A percentile compares a stretch with the other conserved stretches of the same genome.
phyloP scores from a whole-genome alignment of 2,888 invertebrate genomes.

The Agriotes lineatus region DNA sequence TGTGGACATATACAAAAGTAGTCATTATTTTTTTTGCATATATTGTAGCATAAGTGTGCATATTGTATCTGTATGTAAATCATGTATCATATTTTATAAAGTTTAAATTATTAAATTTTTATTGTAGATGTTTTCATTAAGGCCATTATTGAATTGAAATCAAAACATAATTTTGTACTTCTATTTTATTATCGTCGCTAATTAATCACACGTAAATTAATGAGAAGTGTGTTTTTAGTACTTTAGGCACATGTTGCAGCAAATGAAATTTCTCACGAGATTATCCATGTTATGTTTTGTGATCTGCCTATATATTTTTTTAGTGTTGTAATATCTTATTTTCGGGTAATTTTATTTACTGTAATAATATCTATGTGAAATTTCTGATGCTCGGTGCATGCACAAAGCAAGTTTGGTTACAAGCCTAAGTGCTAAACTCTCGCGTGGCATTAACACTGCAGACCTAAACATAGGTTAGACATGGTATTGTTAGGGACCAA shows the following conservation, averaged over 20 bases:
- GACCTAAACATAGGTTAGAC: conserved; percentile 21
- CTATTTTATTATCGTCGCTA: conserved; percentile 52
- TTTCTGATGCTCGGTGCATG: conserved; percentile 38
- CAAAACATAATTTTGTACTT: conserved; percentile 57
- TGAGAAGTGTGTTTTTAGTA: conserved; percentile 38
- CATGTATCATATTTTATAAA: conserved; percentile 65
- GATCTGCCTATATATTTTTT: conserved; percentile 27
- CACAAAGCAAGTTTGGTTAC: conserved; percentile 42
- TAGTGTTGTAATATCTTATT: conserved; percentile 19
- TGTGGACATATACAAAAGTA: conserved; percentile 61
- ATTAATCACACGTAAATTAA: conserved; percentile 27
- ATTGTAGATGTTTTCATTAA: conserved; percentile 53
- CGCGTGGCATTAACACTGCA: conserved; percentile 25
- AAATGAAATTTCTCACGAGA: conserved; percentile 37
- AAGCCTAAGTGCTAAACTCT: conserved; percentile 38
- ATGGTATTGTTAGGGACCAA: conserved; percentile 44
- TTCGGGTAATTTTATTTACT: conserved; percentile 18
- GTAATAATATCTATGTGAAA: conserved; percentile 35
- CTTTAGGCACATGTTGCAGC: conserved; percentile 38
- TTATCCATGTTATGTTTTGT: conserved; percentile 30
- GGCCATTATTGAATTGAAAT: conserved; percentile 54
- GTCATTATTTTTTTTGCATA: conserved; percentile 66
- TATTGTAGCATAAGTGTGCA: conserved; percentile 57
- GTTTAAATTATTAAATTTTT: conserved; percentile 65
- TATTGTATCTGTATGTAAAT: conserved; percentile 59